Percentiles rank a stretch among this genome's conserved stretches.
These are phyloP conservation scores for Microplitis demolitor DNA, from an alignment of 1,140 invertebrate species.

Conservation along the genomic window DNA sequence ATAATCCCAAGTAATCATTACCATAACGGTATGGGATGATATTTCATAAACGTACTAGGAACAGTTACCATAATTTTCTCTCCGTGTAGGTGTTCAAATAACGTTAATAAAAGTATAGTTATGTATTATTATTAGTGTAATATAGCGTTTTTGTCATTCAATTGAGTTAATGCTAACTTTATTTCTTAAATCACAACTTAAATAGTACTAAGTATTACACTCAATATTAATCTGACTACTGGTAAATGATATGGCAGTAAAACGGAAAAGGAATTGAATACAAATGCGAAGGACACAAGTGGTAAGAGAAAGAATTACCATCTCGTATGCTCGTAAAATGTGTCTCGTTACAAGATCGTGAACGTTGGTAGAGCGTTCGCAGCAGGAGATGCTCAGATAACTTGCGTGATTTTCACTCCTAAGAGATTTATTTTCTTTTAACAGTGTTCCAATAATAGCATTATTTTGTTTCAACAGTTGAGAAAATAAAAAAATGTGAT, in stretches of 20 bases:
- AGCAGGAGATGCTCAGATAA: constrained; percentile 1
- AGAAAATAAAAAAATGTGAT: background rate
- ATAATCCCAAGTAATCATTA: no score
- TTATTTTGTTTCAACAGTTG: background rate
- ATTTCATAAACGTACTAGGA: no score
- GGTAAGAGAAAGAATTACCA: constrained; percentile 2
- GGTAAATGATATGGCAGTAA: background rate
- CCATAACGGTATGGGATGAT: no score
- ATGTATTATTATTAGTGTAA: no score
- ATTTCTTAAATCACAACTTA: no score
- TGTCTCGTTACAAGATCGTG: constrained; percentile 18
- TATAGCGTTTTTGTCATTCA: no score
- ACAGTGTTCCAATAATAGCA: background rate
- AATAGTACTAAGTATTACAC: no score
- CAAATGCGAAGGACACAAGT: background rate
- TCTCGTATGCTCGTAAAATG: constrained; percentile 14
- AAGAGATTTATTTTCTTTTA: constrained; percentile 10
- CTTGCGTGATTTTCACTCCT: constrained; percentile 7
- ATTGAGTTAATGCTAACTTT: no score
- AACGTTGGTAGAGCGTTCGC: background rate
- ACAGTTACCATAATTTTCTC: no score
- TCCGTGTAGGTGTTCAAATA: no score
- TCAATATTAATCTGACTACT: background rate
- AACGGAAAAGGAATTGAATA: background rate
- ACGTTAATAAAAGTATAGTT: no score